Evolutionary conservation across 2,113 vertebrate species (phyloP), one percentile per base, ranked within the genome.

Genomic region (Eleginops maclovinus): DNA sequence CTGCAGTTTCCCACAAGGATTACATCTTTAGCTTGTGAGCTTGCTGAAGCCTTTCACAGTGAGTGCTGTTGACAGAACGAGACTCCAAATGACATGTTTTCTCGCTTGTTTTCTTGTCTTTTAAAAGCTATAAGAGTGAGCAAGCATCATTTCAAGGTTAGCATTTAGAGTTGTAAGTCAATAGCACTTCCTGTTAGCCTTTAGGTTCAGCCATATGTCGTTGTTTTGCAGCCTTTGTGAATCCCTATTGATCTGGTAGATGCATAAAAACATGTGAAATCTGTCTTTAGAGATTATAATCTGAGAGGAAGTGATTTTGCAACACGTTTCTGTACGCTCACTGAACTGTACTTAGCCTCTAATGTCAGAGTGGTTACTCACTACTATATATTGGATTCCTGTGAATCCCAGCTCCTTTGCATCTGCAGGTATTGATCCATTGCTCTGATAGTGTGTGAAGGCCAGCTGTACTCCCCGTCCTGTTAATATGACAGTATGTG

Each of bases 1-100:
- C 31, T 0, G 6, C 17, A 71, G 72, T 51, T 66, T 84, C 84
- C 72, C 75, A 76, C 74, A 65, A 6, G 80, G 74, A 84, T 88
- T 79, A 84, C 70, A 43, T 55, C 59, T 68, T 62, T 44, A 66
- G 41, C 63, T 22, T 47, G 60, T 83, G 54, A 65, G 59, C 63
- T 26, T 22, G 2, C 62, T 41, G 63, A 3, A 41, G 47, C 49
- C 24, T 26, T 6, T 5, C 4, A 3, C 21, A 26, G 54, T 1
- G 47, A 66, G 22, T 19, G 61, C 71, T 44, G 56, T 16, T 1
- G 21, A 73, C 62, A 54, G 47, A 22, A 36, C 6, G 31, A 36
- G 63, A 26, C 56, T 51, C 16, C 21, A 3, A 19, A 36, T 56
- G 3, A 53, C 22, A 51, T 36, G 3, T 21, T 21, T 9, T 4